Conservation (phyloP, 2,113 vertebrate genomes). For the Crotalus helleri region DNA sequence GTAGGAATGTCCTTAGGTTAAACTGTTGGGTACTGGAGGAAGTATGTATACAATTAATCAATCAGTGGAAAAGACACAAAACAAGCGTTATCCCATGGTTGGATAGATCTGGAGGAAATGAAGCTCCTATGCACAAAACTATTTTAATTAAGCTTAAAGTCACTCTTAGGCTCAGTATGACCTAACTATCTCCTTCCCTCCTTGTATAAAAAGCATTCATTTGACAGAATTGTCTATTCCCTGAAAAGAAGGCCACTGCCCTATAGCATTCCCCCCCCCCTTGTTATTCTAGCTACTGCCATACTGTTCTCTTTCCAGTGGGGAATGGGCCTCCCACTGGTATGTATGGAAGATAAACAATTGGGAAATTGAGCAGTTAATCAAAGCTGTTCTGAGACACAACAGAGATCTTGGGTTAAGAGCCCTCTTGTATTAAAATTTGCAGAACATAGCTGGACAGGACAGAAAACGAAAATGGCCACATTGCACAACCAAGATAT, state of each 20-base stretch:
- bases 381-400: conserved; percentile 13
- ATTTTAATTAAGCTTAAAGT: background rate
- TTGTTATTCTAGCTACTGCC: conserved; percentile 19
- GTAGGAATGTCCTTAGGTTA: background rate
- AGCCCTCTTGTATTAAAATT: background rate
- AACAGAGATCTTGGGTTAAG: background rate
- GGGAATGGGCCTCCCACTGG: conserved; percentile 13
- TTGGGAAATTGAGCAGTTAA: conserved; percentile 31
- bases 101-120: background rate
- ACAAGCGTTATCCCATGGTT: background rate
- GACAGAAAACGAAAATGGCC: background rate
- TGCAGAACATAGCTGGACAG: background rate
- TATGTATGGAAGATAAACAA: conserved; percentile 28
- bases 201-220: background rate
- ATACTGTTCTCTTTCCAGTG: conserved; percentile 15
- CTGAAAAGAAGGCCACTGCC: background rate
- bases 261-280: background rate
- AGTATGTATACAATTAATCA: background rate
- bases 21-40: background rate
- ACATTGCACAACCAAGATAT: background rate
- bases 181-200: too few relatives aligned
- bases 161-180: background rate
- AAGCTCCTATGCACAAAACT: background rate
- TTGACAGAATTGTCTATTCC: background rate
- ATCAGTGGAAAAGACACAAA: background rate